phyloP scores from a whole-genome alignment of 2,888 invertebrate species.

The Leptura quadrifasciata region DNA sequence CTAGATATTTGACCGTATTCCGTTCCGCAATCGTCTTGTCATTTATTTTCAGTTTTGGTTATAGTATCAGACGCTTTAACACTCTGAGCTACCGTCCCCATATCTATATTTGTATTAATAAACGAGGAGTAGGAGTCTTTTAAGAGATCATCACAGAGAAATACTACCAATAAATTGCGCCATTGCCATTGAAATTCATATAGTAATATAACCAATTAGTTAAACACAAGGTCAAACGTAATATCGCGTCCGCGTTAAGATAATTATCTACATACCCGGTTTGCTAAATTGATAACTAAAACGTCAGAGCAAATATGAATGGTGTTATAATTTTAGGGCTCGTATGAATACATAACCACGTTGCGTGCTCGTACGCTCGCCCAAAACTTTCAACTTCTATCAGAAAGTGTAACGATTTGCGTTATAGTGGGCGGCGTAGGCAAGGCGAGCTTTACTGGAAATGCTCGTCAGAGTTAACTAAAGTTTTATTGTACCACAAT shows the following conservation, averaged over 20 bases:
- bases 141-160: too few relatives aligned
- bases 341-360: conserved; percentile 14
- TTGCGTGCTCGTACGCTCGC: conserved; percentile 16
- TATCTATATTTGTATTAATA: too few relatives aligned
- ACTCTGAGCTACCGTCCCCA: too few relatives aligned
- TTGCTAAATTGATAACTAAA: neutral
- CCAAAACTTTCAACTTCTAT: conserved; percentile 8
- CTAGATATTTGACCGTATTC: too few relatives aligned
- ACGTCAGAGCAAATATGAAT: conserved; percentile 17
- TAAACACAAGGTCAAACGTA: conserved; percentile 3
- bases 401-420: conserved; percentile 16
- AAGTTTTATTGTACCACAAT: conserved; percentile 35
- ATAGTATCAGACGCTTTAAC: too few relatives aligned
- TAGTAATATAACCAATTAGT: neutral
- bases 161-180: too few relatives aligned
- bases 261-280: neutral
- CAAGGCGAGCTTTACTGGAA: conserved; percentile 15
- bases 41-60: too few relatives aligned
- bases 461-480: conserved; percentile 26
- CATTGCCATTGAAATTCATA: too few relatives aligned
- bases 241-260: conserved; percentile 10
- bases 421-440: conserved; percentile 5
- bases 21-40: too few relatives aligned
- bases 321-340: conserved; percentile 12
- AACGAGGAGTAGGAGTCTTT: too few relatives aligned